Evolutionary conservation across 2,113 vertebrate species (phyloP), one percentile per base, ranked within the genome.

Genomic region (Mustelus asterias): DNA sequence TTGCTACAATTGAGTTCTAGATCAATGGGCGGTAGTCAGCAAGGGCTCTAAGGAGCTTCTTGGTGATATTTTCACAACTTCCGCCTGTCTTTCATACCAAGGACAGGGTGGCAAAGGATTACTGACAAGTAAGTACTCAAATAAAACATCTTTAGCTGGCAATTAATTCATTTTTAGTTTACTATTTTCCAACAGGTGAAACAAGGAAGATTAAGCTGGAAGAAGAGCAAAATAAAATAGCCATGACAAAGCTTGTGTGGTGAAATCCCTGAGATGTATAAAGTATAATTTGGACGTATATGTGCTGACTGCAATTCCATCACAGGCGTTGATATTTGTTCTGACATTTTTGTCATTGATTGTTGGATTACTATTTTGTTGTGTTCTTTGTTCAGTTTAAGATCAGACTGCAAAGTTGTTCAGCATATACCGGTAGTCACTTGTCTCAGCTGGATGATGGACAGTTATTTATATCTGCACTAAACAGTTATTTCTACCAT

Each of bases 341-440:
- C n/a, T 80, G 78, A 80, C n/a, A 83, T 83, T 83, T 83, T 44
- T 83, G 80, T 41, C 80, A 83, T 83, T 83, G 80, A 83, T 83
- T 83, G 80, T 83, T 41, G 37, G 80, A 44, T 44, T 83, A 83
- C 16, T 37, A 83, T 37, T 83, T 41, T 41, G 80, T 83, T 22
- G 37, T 83, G 76, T 83, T 83, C 37, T 83, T 44, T 83, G 37
- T 54, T 54, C 37, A 83, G n/a, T 83, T 41, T 18, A n/a, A 37
- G 37, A 13, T 83, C 41, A 83, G 18, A 83, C 33, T 37, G n/a
- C 78, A 37, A 83, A 16, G 14, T 83, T 83, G 37, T 83, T 44
- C 80, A 83, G 37, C 37, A 83, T 83, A 83, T 83, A 76, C 72
- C 1, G 11, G 72, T 76, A 41, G 80, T 83, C 37, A 83, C 80